Conservation (phyloP, 2,113 vertebrate genomes). For the Acanthochromis polyacanthus region DNA sequence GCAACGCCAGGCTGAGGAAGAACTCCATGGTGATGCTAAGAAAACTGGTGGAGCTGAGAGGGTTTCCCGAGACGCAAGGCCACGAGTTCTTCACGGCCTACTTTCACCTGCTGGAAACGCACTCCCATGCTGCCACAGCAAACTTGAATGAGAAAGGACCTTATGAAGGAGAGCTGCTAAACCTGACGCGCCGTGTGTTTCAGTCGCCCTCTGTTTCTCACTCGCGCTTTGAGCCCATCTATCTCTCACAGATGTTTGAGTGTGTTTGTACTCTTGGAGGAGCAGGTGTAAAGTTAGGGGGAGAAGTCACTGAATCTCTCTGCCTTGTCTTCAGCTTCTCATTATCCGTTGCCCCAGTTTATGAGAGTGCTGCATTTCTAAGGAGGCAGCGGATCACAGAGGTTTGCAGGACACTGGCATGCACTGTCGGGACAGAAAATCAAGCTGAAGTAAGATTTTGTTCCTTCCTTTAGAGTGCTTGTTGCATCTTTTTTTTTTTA, state of each 20-base stretch:
- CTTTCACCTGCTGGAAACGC: slow-evolving; percentile 85
- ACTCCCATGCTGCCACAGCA: background rate
- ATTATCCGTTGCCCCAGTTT: slow-evolving; percentile 86
- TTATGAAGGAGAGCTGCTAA: slow-evolving; percentile 87
- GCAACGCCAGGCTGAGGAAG: slow-evolving; percentile 84
- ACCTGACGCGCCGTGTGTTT: slow-evolving; percentile 87
- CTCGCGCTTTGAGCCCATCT: slow-evolving; percentile 88
- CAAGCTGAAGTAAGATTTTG: slow-evolving; percentile 83
- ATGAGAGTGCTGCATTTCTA: slow-evolving; percentile 86
- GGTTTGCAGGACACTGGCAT: slow-evolving; percentile 87
- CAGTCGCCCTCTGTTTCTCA: slow-evolving; percentile 77
- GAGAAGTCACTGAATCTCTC: slow-evolving; percentile 86
- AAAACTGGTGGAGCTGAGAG: slow-evolving; percentile 87
- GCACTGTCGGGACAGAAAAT: slow-evolving; percentile 85
- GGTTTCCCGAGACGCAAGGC: slow-evolving; percentile 87
- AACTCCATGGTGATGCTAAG: slow-evolving; percentile 86
- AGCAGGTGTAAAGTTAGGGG: slow-evolving; percentile 75
- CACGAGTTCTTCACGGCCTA: slow-evolving; percentile 89
- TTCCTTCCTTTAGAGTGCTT: background rate
- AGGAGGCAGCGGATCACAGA: slow-evolving; percentile 83
- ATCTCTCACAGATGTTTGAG: slow-evolving; percentile 91
- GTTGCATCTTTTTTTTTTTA: no score
- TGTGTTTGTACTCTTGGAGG: slow-evolving; percentile 86
- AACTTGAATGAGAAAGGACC: slow-evolving; percentile 66
- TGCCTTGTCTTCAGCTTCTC: slow-evolving; percentile 90